Conservation (phyloP, 1,140 invertebrate species). For the Solen grandis region DNA sequence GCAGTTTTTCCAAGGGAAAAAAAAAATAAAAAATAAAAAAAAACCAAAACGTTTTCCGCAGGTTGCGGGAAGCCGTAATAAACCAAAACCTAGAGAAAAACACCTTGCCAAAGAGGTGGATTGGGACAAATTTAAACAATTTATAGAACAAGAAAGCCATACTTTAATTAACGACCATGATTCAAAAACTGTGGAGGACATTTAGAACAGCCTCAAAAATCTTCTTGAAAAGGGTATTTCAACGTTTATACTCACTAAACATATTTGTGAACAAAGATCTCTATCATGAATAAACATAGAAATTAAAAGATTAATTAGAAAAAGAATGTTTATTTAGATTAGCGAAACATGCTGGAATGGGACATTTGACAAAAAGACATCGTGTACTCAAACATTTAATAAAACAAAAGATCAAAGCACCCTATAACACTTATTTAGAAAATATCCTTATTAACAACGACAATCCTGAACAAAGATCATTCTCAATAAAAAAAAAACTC, state of each 20-base stretch:
- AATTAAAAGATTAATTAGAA: constrained; percentile 6
- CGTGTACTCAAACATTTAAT: not conserved
- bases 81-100: constrained; percentile 1
- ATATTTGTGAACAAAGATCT: constrained; percentile 3
- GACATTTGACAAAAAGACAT: too few relatives aligned
- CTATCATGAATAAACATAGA: not conserved
- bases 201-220: not conserved
- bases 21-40: too few relatives aligned
- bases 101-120: not conserved
- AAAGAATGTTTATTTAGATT: too few relatives aligned
- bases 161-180: not conserved
- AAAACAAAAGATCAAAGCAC: constrained; percentile 4
- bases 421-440: constrained; percentile 6
- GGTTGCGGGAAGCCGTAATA: too few relatives aligned
- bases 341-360: too few relatives aligned
- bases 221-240: too few relatives aligned
- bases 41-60: too few relatives aligned
- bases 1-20: too few relatives aligned
- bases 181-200: not conserved
- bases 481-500: not conserved
- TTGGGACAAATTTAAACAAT: not conserved
- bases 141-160: constrained; percentile 4
- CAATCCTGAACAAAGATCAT: not conserved
- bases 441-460: not conserved
- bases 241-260: constrained; percentile 13